Evolutionary conservation across 2,797 vertebrate species (phyloP).

Genomic region (Lates japonicus): DNA sequence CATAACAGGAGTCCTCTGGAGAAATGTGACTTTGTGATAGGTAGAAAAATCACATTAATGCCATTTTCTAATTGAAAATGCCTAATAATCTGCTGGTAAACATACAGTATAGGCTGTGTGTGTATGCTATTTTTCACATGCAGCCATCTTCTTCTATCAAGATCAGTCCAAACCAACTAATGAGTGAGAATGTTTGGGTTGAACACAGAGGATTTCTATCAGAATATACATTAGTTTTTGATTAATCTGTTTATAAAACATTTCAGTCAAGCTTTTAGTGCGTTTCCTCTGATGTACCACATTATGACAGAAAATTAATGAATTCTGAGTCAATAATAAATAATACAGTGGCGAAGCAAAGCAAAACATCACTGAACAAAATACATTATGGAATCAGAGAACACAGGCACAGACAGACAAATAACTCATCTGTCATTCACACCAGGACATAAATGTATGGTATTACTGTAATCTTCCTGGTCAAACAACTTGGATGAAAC

Average conservation of each 20-base stretch:
- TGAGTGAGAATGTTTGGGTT: not conserved
- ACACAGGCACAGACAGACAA: not conserved
- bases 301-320: not conserved
- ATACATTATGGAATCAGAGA: not conserved
- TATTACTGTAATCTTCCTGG: not conserved
- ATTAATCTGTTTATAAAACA: not conserved
- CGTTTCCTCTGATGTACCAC: not conserved
- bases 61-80: conserved; percentile 56
- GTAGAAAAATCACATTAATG: conserved; percentile 46
- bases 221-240: not conserved
- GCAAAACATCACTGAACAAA: not conserved
- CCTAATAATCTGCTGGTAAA: conserved; percentile 19
- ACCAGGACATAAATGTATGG: too few species aligned
- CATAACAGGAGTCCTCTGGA: conserved; percentile 59
- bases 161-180: not conserved
- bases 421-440: not conserved
- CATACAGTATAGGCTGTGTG: not conserved
- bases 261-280: conserved; percentile 3
- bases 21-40: conserved; percentile 57
- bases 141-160: not conserved
- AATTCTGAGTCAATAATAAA: not conserved
- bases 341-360: not conserved
- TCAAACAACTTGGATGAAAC: not conserved
- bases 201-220: not conserved
- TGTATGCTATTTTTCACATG: not conserved